These are phyloP conservation scores for Nerophis lumbriciformis DNA, from an alignment of 2,113 vertebrate genomes.

Conservation along the genomic window DNA sequence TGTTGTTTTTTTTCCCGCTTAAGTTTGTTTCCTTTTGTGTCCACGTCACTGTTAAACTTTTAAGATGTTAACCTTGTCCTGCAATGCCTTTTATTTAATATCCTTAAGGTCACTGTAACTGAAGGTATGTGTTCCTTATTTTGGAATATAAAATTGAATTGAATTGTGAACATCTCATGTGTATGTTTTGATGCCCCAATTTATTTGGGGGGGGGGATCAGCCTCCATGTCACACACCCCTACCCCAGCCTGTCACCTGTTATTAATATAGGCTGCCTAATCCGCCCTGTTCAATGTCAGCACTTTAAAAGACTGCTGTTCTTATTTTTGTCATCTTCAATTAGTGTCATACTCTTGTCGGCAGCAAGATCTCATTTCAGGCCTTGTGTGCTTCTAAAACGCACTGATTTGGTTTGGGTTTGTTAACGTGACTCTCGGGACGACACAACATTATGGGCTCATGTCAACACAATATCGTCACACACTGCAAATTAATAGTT, in stretches of 20 bases:
- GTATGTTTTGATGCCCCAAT: constrained; percentile 12
- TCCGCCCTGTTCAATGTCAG: constrained; percentile 85
- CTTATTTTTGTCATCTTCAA: constrained; percentile 89
- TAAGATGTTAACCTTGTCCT: constrained; percentile 16
- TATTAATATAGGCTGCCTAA: constrained; percentile 85
- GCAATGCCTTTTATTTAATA: constrained; percentile 31
- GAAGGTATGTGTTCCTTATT: constrained; percentile 31
- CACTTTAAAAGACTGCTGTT: constrained; percentile 85
- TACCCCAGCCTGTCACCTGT: constrained; percentile 77
- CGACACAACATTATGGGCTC: constrained; percentile 40
- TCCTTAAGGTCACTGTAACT: constrained; percentile 16
- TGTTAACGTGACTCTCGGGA: constrained; percentile 46
- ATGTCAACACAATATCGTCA: constrained; percentile 6
- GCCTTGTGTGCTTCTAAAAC: constrained; percentile 62
- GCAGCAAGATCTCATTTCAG: constrained; percentile 82
- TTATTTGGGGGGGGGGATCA: constrained; percentile 14
- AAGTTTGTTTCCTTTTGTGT: not conserved
- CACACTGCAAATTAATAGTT: constrained; percentile 3
- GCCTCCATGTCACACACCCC: constrained; percentile 37
- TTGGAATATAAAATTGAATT: constrained; percentile 45
- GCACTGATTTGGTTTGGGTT: constrained; percentile 70
- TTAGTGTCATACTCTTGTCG: constrained; percentile 81
- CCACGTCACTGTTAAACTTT: constrained; percentile 2
- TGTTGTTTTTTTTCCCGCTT: not conserved
- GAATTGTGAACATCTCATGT: constrained; percentile 17